Conservation (phyloP, 2,888 invertebrate genomes). For the Lasioglossum malachurum region DNA sequence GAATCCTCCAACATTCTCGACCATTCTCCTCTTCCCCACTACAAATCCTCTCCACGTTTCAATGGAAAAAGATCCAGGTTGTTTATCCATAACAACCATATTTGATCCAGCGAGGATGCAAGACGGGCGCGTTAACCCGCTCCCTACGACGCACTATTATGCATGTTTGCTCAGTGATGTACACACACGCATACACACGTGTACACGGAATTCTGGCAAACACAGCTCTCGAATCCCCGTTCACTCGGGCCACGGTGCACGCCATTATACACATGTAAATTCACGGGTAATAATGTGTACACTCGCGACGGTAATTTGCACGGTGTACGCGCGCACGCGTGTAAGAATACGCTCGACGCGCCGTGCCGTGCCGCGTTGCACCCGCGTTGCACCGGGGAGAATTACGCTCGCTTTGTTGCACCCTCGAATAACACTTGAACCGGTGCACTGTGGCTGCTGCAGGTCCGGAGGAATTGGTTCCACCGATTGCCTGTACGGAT, state of each 20-base stretch:
- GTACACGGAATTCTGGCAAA: background rate
- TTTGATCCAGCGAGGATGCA: background rate
- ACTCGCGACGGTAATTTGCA: conserved; percentile 38
- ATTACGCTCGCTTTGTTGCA: conserved; percentile 11
- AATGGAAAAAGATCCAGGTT: background rate
- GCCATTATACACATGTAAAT: conserved; percentile 44
- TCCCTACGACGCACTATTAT: conserved; percentile 37
- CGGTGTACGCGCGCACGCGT: background rate
- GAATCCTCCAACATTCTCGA: background rate
- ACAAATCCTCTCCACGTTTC: background rate
- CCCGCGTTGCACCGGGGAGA: background rate
- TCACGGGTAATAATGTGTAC: conserved; percentile 47
- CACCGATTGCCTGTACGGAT: background rate
- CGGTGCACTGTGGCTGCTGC: background rate
- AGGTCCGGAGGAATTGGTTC: conserved; percentile 13
- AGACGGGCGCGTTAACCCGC: conserved; percentile 22
- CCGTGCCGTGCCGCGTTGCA: too few relatives aligned
- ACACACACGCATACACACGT: background rate
- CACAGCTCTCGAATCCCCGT: background rate
- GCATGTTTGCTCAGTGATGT: conserved; percentile 37
- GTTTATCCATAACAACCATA: background rate
- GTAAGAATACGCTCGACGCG: conserved; percentile 24
- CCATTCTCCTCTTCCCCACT: too few relatives aligned
- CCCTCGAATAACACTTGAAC: conserved; percentile 10
- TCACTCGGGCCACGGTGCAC: background rate